Base-by-base conservation (phyloP, 2,888 invertebrate species). In the Amiota communis region DNA sequence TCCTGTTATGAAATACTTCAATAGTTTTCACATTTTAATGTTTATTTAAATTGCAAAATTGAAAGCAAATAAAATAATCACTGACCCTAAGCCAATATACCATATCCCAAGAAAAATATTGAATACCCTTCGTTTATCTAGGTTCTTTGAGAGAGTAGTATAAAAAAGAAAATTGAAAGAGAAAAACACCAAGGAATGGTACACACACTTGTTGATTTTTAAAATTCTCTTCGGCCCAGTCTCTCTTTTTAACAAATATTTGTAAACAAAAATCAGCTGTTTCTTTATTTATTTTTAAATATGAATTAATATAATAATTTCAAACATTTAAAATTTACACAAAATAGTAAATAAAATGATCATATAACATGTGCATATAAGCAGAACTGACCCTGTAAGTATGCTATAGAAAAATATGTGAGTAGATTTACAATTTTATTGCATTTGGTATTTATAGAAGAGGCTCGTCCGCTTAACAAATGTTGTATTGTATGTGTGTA, bases 181-280 rank as follows among this genome's bases (percentile, higher is more conserved):
- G 68, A 61, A 10, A n/a, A 53, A 61, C 51, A 8, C 0, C 81
- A 36, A 36, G 36, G 82, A 84, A 86, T 79, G 81, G 83, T 80
- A 79, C 64, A 71, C 78, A 81, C 86, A 83, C 82, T 83, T 83
- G 82, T 83, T 83, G 82, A 83, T 85, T 77, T 81, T 75, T 74
- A 77, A 72, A 72, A 23, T 23, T 1, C 17, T 17, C 17, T 59
- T 20, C n/a, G 15, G 2, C 59, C 3, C 59, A 59, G 10, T 59
- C 17, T 63, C n/a, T 63, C 68, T 59, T 17, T 56, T 12, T 46
- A 57, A 15, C 65, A 13, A 51, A 47, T 46, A 68, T 46, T 36
- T 56, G 46, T 56, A 56, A 69, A 53, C 57, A 57, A n/a, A 48
- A 70, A 15, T 47, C 68, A 17, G 56, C 13, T 46, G 4, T 9